phyloP scores from a whole-genome alignment of 2,113 vertebrate species.

The Ciconia stormi region DNA sequence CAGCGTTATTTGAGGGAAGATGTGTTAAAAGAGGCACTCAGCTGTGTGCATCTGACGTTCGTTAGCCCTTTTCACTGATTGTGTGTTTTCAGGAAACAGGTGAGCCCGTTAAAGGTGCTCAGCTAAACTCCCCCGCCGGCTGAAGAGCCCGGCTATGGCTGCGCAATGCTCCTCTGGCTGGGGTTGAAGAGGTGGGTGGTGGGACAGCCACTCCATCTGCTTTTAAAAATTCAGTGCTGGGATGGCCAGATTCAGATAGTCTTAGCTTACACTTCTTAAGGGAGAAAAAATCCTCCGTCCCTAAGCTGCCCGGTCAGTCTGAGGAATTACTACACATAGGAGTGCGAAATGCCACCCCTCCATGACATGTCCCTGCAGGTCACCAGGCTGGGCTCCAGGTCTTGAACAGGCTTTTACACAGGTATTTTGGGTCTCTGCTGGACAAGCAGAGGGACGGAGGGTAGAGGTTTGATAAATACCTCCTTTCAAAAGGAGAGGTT shows the following conservation, averaged over 20 bases:
- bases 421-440: not conserved
- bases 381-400: not conserved
- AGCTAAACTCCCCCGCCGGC: not conserved
- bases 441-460: not conserved
- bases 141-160: not conserved
- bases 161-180: rapidly evolving
- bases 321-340: rapidly evolving
- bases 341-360: not conserved
- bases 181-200: not conserved
- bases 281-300: not conserved
- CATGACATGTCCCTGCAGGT: not conserved
- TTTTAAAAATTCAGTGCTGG: not conserved
- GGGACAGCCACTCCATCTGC: not conserved
- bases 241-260: rapidly evolving
- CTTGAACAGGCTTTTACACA: rapidly evolving
- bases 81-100: not conserved
- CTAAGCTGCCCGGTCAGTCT: not conserved
- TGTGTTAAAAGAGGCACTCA: not conserved
- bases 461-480: not conserved
- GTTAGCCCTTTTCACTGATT: not conserved
- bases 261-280: not conserved
- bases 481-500: not conserved
- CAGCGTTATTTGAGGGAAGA: not conserved
- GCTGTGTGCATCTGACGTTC: not conserved
- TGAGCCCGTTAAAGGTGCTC: not conserved